Base-by-base conservation (phyloP, 2,113 vertebrate genomes). In the Taxidea taxus region DNA sequence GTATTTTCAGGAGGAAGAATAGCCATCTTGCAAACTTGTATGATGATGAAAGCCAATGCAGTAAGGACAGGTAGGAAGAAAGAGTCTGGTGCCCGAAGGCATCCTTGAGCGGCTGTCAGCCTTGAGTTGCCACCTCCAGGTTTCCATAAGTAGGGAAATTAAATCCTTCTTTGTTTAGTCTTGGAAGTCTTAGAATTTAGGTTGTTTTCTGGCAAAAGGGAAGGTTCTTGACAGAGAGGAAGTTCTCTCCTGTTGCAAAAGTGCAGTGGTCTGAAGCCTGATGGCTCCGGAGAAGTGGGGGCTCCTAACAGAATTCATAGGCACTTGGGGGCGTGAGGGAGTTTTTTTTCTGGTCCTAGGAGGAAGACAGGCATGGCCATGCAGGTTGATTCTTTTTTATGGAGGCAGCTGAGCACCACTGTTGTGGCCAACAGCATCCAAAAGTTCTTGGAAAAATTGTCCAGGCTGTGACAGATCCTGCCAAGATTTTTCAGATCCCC, bases 341-440 rank as follows among this genome's bases (percentile, higher is more conserved):
- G 20, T 3, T 7, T 39, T 27, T 34, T 20, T 15, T 18, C 18
- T 81, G 54, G 51, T 78, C 12, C 23, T 27, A 2, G 42, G 6
- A 42, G 15, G 34, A 29, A 47, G 34, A 42, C 13, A 7, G 49
- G 12, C 11, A 2, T 3, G 51, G 39, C 7, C 0, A 0, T 62
- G 62, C 51, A 80, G 12, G 9, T 3, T 34, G 62, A 23, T n/a
- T 47, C 20, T n/a, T 23, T 3, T 1, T 3, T 25, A 9, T 20
- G 54, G 78, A 37, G 70, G 54, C n/a, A 42, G 39, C 13, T 44
- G 34, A 34, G 56, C 1, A 6, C n/a, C 14, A 21, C 23, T 27
- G 47, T 58, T 54, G 54, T 25, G 75, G 27, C 29, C n/a, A 37
- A 10, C 11, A 12, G 23, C 2, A 0, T 2, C 62, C 44, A 10